Base-by-base conservation (phyloP, 2,113 vertebrate species). In the Chaetura pelagica region DNA sequence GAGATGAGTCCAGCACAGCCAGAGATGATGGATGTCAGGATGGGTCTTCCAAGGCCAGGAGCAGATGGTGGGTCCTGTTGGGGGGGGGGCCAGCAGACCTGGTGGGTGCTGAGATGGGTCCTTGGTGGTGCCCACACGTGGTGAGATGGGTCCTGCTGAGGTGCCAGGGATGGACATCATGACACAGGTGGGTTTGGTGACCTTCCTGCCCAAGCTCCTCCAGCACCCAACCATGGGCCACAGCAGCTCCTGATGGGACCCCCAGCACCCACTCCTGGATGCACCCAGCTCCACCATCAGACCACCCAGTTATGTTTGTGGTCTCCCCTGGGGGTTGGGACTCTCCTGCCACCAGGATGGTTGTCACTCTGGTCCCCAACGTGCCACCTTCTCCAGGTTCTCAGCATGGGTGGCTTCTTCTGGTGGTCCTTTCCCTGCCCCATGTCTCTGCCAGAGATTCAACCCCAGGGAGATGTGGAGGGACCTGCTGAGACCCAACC, bases 141-240 rank as follows among this genome's bases (percentile, higher is more conserved):
- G 57, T 15, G 23, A 57, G 69, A 57, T 21, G 73, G 67, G 20
- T 13, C 61, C 3, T 0, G 19, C 40, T 4, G 32, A 9, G 21
- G 26, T 55, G 16, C 49, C 16, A 8, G 6, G 14, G 66, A 40
- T 4, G 78, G 74, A 24, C 62, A 44, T 4, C 2, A 12, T 5
- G 75, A 48, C 5, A 9, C 0, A 0, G 1, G 18, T 3, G 35
- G 82, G 48, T 64, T n/a, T n/a, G 52, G 15, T 7, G 12, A 51
- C 73, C 35, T 5, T 19, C 55, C 94, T 83, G 54, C 22, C 23
- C 77, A 32, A 49, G 55, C 51, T 92, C 63, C 68, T 83, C 69
- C 78, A 54, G 35, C 51, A 61, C 54, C 77, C 52, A 35, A 19
- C 7, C 46, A 62, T 3, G 3, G 35, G 44, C 21, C 40, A 18